Percentiles rank a stretch among this genome's conserved stretches.
Conservation (phyloP, 2,797 vertebrate genomes). For the Labroides dimidiatus region DNA sequence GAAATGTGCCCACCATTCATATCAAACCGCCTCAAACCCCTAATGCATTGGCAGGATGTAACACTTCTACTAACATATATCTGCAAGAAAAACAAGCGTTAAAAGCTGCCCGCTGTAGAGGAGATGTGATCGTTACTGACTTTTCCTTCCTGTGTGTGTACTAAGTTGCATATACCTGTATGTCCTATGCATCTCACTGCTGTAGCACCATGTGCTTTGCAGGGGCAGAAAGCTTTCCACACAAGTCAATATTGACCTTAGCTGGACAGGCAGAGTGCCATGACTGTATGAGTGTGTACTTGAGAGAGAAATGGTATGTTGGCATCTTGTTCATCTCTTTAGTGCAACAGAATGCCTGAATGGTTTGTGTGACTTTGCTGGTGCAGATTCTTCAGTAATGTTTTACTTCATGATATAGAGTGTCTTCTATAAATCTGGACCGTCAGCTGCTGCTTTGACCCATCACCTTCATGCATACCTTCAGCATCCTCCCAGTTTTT, state of each 20-base stretch:
- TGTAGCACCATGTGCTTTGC: slow-evolving; percentile 52
- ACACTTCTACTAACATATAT: slow-evolving; percentile 25
- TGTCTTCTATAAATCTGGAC: not conserved
- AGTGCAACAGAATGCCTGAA: slow-evolving; percentile 42
- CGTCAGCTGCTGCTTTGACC: slow-evolving; percentile 21
- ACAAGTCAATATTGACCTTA: slow-evolving; percentile 80
- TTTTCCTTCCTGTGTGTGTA: slow-evolving; percentile 31
- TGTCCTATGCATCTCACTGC: slow-evolving; percentile 38
- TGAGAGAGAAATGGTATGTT: slow-evolving; percentile 52
- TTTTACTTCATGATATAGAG: slow-evolving; percentile 7
- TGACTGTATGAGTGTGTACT: slow-evolving; percentile 10
- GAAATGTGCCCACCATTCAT: slow-evolving; percentile 49
- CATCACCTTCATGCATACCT: slow-evolving; percentile 19
- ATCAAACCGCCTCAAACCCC: slow-evolving; percentile 32
- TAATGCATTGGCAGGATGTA: slow-evolving; percentile 45
- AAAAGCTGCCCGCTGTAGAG: slow-evolving; percentile 32
- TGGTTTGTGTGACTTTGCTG: slow-evolving; percentile 17
- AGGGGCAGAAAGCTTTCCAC: slow-evolving; percentile 49
- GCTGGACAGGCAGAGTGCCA: slow-evolving; percentile 40
- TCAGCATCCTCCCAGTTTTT: slow-evolving; percentile 19
- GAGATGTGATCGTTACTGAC: slow-evolving; percentile 47
- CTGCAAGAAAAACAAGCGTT: slow-evolving; percentile 46
- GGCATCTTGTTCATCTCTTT: slow-evolving; percentile 45
- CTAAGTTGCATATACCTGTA: slow-evolving; percentile 35
- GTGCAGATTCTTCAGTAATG: slow-evolving; percentile 15